A percentile compares a stretch with the other conserved stretches of the same genome.
These are phyloP conservation scores for Sminthurinus signatus DNA, from an alignment of 1,140 invertebrate genomes.

Conservation along the genomic window DNA sequence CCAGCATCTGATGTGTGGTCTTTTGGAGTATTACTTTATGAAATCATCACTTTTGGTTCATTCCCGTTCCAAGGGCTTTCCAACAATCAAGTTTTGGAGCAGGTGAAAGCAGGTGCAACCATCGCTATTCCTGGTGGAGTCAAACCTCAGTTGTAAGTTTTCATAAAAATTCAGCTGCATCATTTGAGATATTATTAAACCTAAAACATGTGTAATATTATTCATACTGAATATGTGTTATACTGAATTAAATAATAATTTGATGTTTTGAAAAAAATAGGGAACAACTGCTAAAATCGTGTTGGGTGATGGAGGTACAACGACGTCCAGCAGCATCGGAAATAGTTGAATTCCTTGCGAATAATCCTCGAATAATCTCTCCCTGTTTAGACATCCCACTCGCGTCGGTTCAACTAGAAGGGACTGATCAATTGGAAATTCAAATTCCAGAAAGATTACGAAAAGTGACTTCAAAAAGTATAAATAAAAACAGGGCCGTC, in stretches of 20 bases:
- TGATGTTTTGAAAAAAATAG: too few relatives aligned
- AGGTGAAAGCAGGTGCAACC: slow-evolving; percentile 66
- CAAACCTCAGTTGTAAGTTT: slow-evolving; percentile 68
- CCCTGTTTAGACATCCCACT: slow-evolving; percentile 72
- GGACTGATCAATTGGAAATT: slow-evolving; percentile 54
- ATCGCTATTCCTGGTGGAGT: slow-evolving; percentile 64
- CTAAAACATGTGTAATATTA: too few relatives aligned
- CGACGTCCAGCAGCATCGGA: slow-evolving; percentile 66
- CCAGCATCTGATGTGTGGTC: slow-evolving; percentile 79
- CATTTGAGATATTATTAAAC: too few relatives aligned
- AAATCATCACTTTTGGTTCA: slow-evolving; percentile 73
- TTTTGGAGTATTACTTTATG: slow-evolving; percentile 74
- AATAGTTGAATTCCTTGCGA: slow-evolving; percentile 64
- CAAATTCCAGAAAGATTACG: slow-evolving; percentile 45
- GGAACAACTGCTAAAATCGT: slow-evolving; percentile 63
- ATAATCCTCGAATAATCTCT: slow-evolving; percentile 64
- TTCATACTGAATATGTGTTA: too few relatives aligned
- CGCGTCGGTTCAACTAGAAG: slow-evolving; percentile 61
- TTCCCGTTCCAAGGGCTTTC: slow-evolving; percentile 78
- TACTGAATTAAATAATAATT: too few relatives aligned
- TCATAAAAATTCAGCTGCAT: too few relatives aligned
- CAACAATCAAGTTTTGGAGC: slow-evolving; percentile 74
- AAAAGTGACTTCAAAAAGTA: slow-evolving; percentile 14
- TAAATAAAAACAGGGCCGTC: not conserved
- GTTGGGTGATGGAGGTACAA: slow-evolving; percentile 64